Evolutionary conservation across 2,113 vertebrate genomes (phyloP), one percentile per base, ranked within the genome.

Genomic region (Chloebia gouldiae): DNA sequence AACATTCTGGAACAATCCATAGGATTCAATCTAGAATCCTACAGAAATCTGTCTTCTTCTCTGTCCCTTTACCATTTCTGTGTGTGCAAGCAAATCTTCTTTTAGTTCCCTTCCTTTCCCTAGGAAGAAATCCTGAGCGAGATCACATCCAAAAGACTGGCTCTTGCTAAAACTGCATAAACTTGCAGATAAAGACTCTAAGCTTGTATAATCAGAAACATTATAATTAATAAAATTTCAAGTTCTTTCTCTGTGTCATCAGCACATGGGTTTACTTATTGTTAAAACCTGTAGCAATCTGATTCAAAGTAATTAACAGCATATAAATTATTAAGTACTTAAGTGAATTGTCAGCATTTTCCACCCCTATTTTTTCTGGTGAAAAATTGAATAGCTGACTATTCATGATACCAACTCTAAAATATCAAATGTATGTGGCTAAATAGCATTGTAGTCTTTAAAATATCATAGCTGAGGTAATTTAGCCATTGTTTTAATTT

Each of bases 301-400:
- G 65, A 96, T 69, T 93, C 87, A 97, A 97, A 98, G 96, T 97
- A 98, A 97, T 97, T 97, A 97, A 95, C 84, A 97, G 83, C 88
- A 94, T 94, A 90, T 84, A 92, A 97, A 97, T 97, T 97, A 97
- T 97, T 97, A 97, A 96, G 35, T 61, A 88, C 39, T 92, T 92
- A 94, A 96, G 92, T 96, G 87, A 95, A 95, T 91, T 84, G 91
- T 96, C 92, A 94, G 61, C 51, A 90, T 95, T 97, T 61, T 68
- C 33, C 40, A 91, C 51, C 92, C 56, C 75, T 94, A 70, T 89
- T 12, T 88, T 95, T 97, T 82, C 88, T 86, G 81, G 85, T 71
- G 71, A 88, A 94, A 95, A 87, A 81, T 13, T 61, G 61, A 94
- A 87, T 65, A 84, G 22, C 28, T 94, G 94, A 92, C 40, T 63